These are phyloP conservation scores for Menidia beryllina DNA, from an alignment of 2,113 vertebrate genomes.

Conservation along the genomic window DNA sequence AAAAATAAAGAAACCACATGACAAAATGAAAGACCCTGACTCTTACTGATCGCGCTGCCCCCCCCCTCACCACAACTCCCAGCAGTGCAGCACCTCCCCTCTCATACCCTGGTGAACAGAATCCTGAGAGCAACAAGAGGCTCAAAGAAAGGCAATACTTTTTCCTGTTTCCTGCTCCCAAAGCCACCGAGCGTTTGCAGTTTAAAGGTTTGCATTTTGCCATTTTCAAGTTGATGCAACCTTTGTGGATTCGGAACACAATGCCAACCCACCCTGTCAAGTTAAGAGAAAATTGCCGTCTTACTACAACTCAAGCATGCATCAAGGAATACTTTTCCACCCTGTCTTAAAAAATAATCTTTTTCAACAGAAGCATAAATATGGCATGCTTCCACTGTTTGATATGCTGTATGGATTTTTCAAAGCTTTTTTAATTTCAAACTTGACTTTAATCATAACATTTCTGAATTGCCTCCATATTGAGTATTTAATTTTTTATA, in stretches of 20 bases:
- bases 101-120: slow-evolving; percentile 38
- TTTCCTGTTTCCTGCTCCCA: slow-evolving; percentile 18
- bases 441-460: slow-evolving; percentile 66
- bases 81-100: slow-evolving; percentile 8
- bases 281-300: neutral
- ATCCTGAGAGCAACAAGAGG: slow-evolving; percentile 33
- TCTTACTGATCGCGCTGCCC: slow-evolving; percentile 39
- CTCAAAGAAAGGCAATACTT: slow-evolving; percentile 42
- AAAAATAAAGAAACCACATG: slow-evolving; percentile 60
- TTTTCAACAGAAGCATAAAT: slow-evolving; percentile 60
- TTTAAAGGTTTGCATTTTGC: neutral
- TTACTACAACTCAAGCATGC: slow-evolving; percentile 38
- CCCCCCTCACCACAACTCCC: slow-evolving; percentile 1
- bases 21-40: slow-evolving; percentile 61
- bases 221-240: slow-evolving; percentile 34
- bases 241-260: slow-evolving; percentile 1
- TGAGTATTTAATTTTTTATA: slow-evolving; percentile 76
- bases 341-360: slow-evolving; percentile 16
- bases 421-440: slow-evolving; percentile 50
- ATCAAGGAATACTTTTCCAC: slow-evolving; percentile 8
- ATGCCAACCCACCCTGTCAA: neutral
- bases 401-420: slow-evolving; percentile 63
- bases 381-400: slow-evolving; percentile 49
- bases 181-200: slow-evolving; percentile 20
- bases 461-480: slow-evolving; percentile 63